Base-by-base conservation (phyloP, 2,888 invertebrate species). In the Scaptodrosophila latifasciaeformis region DNA sequence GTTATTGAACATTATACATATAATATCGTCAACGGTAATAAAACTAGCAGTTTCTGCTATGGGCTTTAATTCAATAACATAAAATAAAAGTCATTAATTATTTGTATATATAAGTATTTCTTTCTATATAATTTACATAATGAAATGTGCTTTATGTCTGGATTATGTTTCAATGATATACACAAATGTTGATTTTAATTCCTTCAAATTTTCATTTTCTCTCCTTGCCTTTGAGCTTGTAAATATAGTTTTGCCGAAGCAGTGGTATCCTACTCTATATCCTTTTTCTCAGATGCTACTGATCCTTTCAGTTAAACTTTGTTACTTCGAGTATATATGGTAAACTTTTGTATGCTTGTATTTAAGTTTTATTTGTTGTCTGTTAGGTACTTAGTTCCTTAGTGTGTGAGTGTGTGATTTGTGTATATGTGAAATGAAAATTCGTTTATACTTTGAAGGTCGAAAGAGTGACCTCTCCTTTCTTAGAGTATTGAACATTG, bases 21-120 rank as follows among this genome's bases (percentile, higher is more conserved):
- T 59, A 79, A 79, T 79, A 79, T 79, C 79, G 64, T 75, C 70
- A 82, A 79, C 72, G 79, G 79, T 82, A 79, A 79, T 81, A 72
- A 70, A 69, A 80, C 80, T 68, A 80, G 72, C 66, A 75, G 69
- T 59, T 63, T 50, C 43, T 42, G 54, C 44, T 21, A 62, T 34
- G 60, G 48, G 64, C 61, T n/a, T n/a, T n/a, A n/a, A n/a, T n/a
- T n/a, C n/a, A n/a, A n/a, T n/a, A n/a, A n/a, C n/a, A n/a, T n/a
- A n/a, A n/a, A n/a, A n/a, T n/a, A n/a, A 66, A 34, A 70, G 59
- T 71, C 66, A 78, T 71, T 59, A 71, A 70, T 62, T 70, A 70
- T 59, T 59, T 51, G 24, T 61, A 37, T 39, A 59, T 19, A 52
- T 49, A 48, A 31, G 19, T 54, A 52, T 50, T 53, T 60, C 57